Percentiles rank a stretch among this genome's conserved stretches.
Evolutionary conservation across 2,888 invertebrate species (phyloP).

Genomic region (Lasioglossum villosulum): DNA sequence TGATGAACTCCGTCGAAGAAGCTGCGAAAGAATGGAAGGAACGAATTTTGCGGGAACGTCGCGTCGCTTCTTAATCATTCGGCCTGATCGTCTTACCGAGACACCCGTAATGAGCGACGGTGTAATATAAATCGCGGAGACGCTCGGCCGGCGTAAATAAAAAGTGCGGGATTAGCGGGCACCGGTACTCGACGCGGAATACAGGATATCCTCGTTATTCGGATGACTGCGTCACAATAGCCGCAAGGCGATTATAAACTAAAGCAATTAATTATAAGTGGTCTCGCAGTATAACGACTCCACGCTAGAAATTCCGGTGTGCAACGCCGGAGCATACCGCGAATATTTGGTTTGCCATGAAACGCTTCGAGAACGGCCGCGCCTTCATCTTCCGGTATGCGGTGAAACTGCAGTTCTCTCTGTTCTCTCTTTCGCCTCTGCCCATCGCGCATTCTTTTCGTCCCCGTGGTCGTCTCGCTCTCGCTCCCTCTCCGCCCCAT

Average conservation of each 20-base stretch:
- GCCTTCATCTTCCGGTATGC: slow-evolving; percentile 78
- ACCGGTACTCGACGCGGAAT: slow-evolving; percentile 34
- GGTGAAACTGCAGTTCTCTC: slow-evolving; percentile 68
- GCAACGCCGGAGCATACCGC: slow-evolving; percentile 73
- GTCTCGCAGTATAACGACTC: slow-evolving; percentile 75
- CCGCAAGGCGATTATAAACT: slow-evolving; percentile 79
- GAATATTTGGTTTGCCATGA: slow-evolving; percentile 77
- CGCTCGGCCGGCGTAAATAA: slow-evolving; percentile 23
- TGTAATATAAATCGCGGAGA: slow-evolving; percentile 31
- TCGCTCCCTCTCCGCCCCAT: not conserved
- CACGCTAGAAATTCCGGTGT: slow-evolving; percentile 74
- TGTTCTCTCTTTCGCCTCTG: slow-evolving; percentile 37
- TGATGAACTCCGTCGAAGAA: not conserved
- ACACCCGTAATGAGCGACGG: not conserved
- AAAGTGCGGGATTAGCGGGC: slow-evolving; percentile 48
- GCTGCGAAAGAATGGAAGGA: not conserved
- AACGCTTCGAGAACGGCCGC: slow-evolving; percentile 75
- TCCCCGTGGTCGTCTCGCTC: not conserved
- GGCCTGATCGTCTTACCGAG: not conserved
- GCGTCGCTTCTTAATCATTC: not conserved
- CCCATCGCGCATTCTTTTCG: slow-evolving; percentile 27
- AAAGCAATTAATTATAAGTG: slow-evolving; percentile 79
- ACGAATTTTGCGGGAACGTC: not conserved
- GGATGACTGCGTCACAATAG: slow-evolving; percentile 71
- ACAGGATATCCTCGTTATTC: slow-evolving; percentile 71